A percentile compares a stretch with the other conserved stretches of the same genome.
Evolutionary conservation across 2,888 invertebrate species (phyloP).

Genomic region (Phoronis australis): DNA sequence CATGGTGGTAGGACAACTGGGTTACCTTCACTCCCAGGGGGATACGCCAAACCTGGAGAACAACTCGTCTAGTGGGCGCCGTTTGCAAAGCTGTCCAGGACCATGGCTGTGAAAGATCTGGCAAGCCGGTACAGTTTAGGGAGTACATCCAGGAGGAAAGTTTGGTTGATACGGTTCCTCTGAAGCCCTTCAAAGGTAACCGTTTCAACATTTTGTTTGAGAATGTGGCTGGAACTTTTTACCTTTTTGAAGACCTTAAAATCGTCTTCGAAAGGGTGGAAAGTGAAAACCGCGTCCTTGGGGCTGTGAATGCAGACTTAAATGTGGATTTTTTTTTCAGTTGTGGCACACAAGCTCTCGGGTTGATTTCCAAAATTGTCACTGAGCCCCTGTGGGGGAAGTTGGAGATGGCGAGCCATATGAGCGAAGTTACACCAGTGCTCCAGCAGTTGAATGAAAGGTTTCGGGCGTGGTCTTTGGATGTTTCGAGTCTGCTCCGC

Average conservation of each 20-base stretch:
- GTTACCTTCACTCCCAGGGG: conserved; percentile 3
- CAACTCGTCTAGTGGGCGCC: conserved; percentile 11
- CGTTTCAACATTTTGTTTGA: conserved; percentile 14
- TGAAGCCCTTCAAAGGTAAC: conserved; percentile 9
- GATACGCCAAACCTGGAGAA: too few species aligned
- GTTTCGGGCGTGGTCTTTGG: neutral
- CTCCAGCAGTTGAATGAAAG: conserved; percentile 1
- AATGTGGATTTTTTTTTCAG: neutral
- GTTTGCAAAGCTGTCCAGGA: conserved; percentile 15
- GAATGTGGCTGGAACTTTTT: conserved; percentile 8
- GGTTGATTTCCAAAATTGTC: conserved; percentile 7
- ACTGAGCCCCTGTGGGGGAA: conserved; percentile 11
- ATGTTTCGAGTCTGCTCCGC: neutral
- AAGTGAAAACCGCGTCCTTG: too few species aligned
- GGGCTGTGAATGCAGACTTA: conserved; percentile 7
- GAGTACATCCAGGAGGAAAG: conserved; percentile 4
- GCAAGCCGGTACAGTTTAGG: conserved; percentile 13
- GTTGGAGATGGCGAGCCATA: conserved; percentile 1
- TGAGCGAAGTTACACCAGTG: conserved; percentile 2
- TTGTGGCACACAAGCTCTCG: conserved; percentile 8
- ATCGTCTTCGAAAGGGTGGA: too few species aligned
- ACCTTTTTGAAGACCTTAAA: conserved; percentile 6
- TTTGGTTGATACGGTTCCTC: conserved; percentile 8
- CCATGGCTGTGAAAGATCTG: conserved; percentile 12
- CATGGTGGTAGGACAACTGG: conserved; percentile 8